Conservation (phyloP, 2,113 vertebrate species). For the Azemiops feae region DNA sequence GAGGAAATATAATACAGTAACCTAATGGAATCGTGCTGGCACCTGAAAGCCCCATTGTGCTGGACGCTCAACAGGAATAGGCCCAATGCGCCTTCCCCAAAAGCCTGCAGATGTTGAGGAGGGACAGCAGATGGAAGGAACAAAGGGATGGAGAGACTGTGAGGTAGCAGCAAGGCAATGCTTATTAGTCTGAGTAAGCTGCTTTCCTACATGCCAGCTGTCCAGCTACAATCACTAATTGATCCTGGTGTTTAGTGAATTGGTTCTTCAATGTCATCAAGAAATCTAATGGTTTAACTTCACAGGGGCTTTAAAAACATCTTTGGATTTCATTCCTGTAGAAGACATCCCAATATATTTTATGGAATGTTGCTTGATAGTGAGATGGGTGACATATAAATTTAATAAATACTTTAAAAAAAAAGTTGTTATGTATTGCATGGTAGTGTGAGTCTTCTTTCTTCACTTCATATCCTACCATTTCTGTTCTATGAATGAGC, state of each 20-base stretch:
- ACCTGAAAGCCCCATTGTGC: constrained; percentile 38
- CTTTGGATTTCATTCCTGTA: background rate
- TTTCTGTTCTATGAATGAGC: background rate
- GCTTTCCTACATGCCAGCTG: constrained; percentile 51
- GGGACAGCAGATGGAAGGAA: constrained; percentile 63
- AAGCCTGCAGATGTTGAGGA: constrained; percentile 49
- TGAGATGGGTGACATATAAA: background rate
- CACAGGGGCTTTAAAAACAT: background rate
- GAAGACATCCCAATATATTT: background rate
- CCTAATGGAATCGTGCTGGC: constrained; percentile 41
- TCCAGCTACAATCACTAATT: constrained; percentile 62
- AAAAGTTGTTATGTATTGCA: background rate
- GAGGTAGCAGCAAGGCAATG: constrained; percentile 63
- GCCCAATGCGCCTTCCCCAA: constrained; percentile 30
- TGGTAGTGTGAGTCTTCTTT: background rate
- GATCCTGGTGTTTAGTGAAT: constrained; percentile 37
- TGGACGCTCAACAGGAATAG: constrained; percentile 11
- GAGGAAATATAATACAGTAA: constrained; percentile 11
- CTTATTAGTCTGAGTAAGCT: constrained; percentile 64
- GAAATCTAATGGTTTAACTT: background rate
- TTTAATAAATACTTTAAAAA: background rate
- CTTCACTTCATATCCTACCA: background rate
- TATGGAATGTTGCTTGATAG: accelerated
- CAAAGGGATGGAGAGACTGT: constrained; percentile 57
- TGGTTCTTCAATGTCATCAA: constrained; percentile 37